phyloP scores from a whole-genome alignment of 1,140 invertebrate genomes.

The Arion vulgaris region DNA sequence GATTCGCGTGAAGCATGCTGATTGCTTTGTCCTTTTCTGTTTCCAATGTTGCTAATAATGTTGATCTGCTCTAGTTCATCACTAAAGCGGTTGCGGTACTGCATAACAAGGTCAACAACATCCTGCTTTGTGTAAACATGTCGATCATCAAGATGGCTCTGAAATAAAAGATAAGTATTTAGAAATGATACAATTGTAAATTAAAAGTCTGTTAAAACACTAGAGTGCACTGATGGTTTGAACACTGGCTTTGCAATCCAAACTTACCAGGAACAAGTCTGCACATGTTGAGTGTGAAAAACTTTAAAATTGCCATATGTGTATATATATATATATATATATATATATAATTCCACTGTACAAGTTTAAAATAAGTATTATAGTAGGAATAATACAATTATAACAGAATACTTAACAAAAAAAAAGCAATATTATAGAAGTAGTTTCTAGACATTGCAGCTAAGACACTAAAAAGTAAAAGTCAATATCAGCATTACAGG shows the following conservation, averaged over 20 bases:
- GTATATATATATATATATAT: too few relatives aligned
- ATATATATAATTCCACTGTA: too few relatives aligned
- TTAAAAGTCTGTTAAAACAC: background rate
- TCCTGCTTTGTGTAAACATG: slow-evolving; percentile 56
- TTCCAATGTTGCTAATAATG: slow-evolving; percentile 60
- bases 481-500: too few relatives aligned
- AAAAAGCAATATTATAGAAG: too few relatives aligned
- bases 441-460: too few relatives aligned
- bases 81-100: slow-evolving; percentile 60
- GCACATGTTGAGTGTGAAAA: background rate
- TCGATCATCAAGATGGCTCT: slow-evolving; percentile 44
- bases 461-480: too few relatives aligned
- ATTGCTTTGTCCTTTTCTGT: slow-evolving; percentile 53
- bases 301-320: too few relatives aligned
- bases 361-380: too few relatives aligned
- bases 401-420: too few relatives aligned
- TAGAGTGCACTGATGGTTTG: background rate
- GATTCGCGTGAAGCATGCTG: slow-evolving; percentile 57
- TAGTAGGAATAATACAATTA: too few relatives aligned
- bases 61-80: slow-evolving; percentile 66
- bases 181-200: background rate
- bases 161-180: slow-evolving; percentile 19
- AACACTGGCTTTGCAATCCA: background rate
- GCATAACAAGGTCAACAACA: slow-evolving; percentile 45
- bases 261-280: background rate